Evolutionary conservation across 2,797 vertebrate genomes (phyloP).

Genomic region (Arrhamphus sclerolepis): DNA sequence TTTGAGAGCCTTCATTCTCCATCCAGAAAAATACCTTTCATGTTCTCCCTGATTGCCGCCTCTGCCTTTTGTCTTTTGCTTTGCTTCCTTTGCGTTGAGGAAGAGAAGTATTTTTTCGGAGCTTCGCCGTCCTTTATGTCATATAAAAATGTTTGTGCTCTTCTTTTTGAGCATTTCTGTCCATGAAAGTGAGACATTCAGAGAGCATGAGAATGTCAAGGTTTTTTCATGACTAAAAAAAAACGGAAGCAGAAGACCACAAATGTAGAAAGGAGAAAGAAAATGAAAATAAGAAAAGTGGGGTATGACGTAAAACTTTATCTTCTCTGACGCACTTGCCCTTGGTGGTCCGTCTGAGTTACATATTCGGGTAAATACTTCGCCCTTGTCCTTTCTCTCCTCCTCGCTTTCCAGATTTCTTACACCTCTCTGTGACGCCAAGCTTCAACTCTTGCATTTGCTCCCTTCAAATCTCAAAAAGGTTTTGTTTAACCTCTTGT

Average conservation of each 20-base stretch:
- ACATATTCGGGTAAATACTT: constrained; percentile 37
- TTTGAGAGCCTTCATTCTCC: constrained; percentile 29
- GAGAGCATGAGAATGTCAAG: constrained; percentile 16
- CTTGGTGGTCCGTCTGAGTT: constrained; percentile 29
- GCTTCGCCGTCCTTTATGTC: constrained; percentile 20
- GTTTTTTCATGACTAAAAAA: constrained; percentile 30
- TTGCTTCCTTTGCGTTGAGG: constrained; percentile 17
- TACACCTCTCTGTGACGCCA: constrained; percentile 1
- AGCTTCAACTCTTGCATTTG: constrained; percentile 3
- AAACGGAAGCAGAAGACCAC: constrained; percentile 9
- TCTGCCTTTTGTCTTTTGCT: constrained; percentile 25
- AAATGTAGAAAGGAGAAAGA: not conserved
- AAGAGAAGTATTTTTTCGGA: constrained; percentile 18
- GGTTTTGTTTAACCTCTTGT: constrained; percentile 26
- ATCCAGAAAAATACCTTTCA: constrained; percentile 49
- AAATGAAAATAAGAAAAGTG: constrained; percentile 9
- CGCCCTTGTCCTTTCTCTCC: constrained; percentile 13
- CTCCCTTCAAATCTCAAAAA: constrained; percentile 23
- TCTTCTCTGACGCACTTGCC: constrained; percentile 53
- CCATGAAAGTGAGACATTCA: constrained; percentile 8
- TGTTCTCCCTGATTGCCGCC: constrained; percentile 33
- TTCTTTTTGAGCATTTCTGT: not conserved
- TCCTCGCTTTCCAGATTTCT: constrained; percentile 1
- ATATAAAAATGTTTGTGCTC: not conserved
- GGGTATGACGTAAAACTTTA: constrained; percentile 45